Percentiles rank a stretch among this genome's conserved stretches.
Conservation (phyloP, 2,797 vertebrate species). For the Simalia tracyae region DNA sequence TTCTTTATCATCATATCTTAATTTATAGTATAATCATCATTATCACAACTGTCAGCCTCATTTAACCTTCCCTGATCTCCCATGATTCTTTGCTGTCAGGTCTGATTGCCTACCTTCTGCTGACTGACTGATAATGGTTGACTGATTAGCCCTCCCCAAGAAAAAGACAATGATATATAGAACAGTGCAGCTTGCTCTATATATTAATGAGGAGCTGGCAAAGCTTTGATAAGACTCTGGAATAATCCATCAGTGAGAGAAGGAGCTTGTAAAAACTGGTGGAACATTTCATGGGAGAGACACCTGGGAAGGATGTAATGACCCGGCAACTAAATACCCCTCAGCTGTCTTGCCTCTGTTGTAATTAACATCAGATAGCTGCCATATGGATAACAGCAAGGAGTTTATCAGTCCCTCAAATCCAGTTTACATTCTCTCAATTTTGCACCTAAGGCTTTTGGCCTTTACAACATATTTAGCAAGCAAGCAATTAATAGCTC, state of each 20-base stretch:
- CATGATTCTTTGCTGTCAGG: slow-evolving; percentile 86
- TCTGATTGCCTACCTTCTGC: slow-evolving; percentile 87
- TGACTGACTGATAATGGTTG: slow-evolving; percentile 85
- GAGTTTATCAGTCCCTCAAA: slow-evolving; percentile 71
- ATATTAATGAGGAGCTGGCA: slow-evolving; percentile 91
- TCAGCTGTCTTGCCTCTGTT: slow-evolving; percentile 71
- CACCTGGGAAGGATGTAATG: slow-evolving; percentile 81
- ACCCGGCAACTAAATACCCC: slow-evolving; percentile 74
- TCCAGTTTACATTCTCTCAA: slow-evolving; percentile 64
- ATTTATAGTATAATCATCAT: slow-evolving; percentile 92
- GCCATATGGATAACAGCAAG: slow-evolving; percentile 57
- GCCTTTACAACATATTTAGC: slow-evolving; percentile 71
- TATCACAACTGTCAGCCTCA: slow-evolving; percentile 91
- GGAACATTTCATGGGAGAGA: slow-evolving; percentile 75
- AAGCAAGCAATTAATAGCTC: slow-evolving; percentile 79
- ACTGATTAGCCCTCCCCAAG: slow-evolving; percentile 85
- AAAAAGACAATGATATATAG: slow-evolving; percentile 89
- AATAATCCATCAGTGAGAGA: slow-evolving; percentile 82
- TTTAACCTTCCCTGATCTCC: slow-evolving; percentile 87
- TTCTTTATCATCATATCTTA: slow-evolving; percentile 92
- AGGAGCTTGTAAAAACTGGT: slow-evolving; percentile 79
- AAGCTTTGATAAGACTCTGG: slow-evolving; percentile 86
- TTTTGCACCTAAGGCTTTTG: slow-evolving; percentile 56
- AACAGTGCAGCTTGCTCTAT: slow-evolving; percentile 79
- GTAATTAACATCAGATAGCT: slow-evolving; percentile 78